phyloP scores from a whole-genome alignment of 1,140 invertebrate species.

The Drosophila tani region DNA sequence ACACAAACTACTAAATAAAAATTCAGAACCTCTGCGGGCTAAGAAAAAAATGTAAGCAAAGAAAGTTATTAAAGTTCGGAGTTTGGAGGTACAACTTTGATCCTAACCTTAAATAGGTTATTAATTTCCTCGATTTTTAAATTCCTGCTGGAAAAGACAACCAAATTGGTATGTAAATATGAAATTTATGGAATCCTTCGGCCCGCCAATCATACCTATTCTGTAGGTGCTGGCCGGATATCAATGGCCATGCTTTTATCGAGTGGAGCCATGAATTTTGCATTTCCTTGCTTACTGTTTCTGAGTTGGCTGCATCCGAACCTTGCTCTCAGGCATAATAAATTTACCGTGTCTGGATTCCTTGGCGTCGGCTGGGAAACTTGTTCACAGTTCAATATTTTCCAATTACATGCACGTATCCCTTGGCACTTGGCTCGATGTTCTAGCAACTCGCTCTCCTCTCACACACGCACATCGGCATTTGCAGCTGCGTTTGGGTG shows the following conservation, averaged over 20 bases:
- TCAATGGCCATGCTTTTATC: slow-evolving; percentile 6
- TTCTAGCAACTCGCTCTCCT: not conserved
- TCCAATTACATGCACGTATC: slow-evolving; percentile 76
- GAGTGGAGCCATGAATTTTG: slow-evolving; percentile 22
- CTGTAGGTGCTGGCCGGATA: slow-evolving; percentile 5
- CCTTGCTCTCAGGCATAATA: slow-evolving; percentile 49
- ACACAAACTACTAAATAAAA: slow-evolving; percentile 60
- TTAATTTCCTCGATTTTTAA: not conserved
- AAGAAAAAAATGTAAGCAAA: slow-evolving; percentile 8
- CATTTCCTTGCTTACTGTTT: slow-evolving; percentile 23
- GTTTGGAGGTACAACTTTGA: not conserved
- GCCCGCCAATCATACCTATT: slow-evolving; percentile 3
- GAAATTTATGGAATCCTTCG: no score
- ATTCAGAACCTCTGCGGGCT: slow-evolving; percentile 1
- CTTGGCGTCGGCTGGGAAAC: slow-evolving; percentile 36
- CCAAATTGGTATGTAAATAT: not conserved
- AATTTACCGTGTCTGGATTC: slow-evolving; percentile 46
- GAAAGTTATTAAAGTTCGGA: not conserved
- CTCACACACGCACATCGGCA: slow-evolving; percentile 17
- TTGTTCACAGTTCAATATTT: slow-evolving; percentile 73
- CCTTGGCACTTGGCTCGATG: slow-evolving; percentile 34
- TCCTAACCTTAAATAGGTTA: not conserved
- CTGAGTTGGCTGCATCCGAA: slow-evolving; percentile 21
- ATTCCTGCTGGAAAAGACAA: not conserved
- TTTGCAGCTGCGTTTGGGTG: slow-evolving; percentile 15